Percentiles rank a stretch among this genome's conserved stretches.
Evolutionary conservation across 2,797 vertebrate genomes (phyloP).

Genomic region (Mergus octosetaceus): DNA sequence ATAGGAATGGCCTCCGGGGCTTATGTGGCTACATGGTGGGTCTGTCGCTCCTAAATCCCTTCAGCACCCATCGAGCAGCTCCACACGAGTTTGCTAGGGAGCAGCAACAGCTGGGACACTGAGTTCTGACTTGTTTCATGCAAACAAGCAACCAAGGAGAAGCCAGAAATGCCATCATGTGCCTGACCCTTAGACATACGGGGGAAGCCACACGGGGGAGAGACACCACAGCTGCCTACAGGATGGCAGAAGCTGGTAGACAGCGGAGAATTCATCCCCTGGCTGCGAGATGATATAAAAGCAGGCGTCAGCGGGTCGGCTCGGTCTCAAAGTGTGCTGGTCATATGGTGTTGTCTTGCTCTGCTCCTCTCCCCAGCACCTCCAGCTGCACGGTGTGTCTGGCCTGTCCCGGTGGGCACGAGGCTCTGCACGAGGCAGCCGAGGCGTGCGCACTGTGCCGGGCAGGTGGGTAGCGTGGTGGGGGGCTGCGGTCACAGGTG

Average conservation of each 20-base stretch:
- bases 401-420: constrained; percentile 81
- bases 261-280: neutral
- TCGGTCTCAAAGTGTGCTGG: neutral
- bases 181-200: neutral
- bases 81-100: neutral
- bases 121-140: neutral
- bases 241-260: neutral
- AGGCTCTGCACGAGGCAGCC: constrained; percentile 77
- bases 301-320: neutral
- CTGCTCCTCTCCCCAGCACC: constrained; percentile 72
- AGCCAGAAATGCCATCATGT: neutral
- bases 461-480: constrained; percentile 71
- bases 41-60: neutral
- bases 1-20: too few species aligned
- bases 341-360: neutral
- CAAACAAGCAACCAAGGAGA: neutral
- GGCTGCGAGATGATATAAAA: fast-evolving
- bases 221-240: fast-evolving
- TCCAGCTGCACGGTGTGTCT: constrained; percentile 78
- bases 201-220: neutral
- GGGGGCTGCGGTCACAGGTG: neutral
- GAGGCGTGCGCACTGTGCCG: constrained; percentile 79
- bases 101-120: neutral
- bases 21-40: fast-evolving
- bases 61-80: neutral